These are phyloP conservation scores for Neocrepidodera transversa DNA, from an alignment of 2,888 invertebrate species.

Conservation along the genomic window DNA sequence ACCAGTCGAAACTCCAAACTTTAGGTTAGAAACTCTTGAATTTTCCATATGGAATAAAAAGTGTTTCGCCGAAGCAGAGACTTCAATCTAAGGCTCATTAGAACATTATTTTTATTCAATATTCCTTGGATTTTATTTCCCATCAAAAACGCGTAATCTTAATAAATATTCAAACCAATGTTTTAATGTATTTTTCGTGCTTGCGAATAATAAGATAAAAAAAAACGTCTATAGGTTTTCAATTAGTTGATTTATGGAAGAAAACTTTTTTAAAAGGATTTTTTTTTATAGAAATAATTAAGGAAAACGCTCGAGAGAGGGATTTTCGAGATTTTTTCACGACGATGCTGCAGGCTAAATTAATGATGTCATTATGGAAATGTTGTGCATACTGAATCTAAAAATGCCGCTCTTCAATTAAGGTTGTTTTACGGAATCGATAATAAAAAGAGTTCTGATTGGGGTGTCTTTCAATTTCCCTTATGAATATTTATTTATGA, in stretches of 20 bases:
- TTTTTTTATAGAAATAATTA: slow-evolving; percentile 20
- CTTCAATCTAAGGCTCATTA: too few species aligned
- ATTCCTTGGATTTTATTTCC: too few species aligned
- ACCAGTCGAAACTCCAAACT: slow-evolving; percentile 6
- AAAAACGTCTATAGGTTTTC: slow-evolving; percentile 26
- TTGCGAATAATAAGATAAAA: slow-evolving; percentile 28
- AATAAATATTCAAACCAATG: slow-evolving; percentile 34
- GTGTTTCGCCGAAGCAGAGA: too few species aligned
- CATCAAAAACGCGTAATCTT: slow-evolving; percentile 23
- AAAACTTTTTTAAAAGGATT: slow-evolving; percentile 23
- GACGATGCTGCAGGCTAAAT: slow-evolving; percentile 3
- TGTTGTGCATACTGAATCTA: slow-evolving; percentile 10
- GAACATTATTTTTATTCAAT: too few species aligned
- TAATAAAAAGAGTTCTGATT: background rate
- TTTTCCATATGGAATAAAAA: slow-evolving; percentile 21
- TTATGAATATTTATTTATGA: too few species aligned
- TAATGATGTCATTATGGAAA: slow-evolving; percentile 14
- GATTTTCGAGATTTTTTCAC: background rate
- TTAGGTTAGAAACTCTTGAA: slow-evolving; percentile 26
- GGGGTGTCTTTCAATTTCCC: too few species aligned
- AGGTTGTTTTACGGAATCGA: background rate
- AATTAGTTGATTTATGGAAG: slow-evolving; percentile 25
- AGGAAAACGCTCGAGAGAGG: slow-evolving; percentile 4
- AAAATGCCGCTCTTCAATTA: background rate
- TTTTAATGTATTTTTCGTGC: slow-evolving; percentile 30